Evolutionary conservation across 2,113 vertebrate species (phyloP), one percentile per base, ranked within the genome.

Genomic region (Drymodes brunneopygia): DNA sequence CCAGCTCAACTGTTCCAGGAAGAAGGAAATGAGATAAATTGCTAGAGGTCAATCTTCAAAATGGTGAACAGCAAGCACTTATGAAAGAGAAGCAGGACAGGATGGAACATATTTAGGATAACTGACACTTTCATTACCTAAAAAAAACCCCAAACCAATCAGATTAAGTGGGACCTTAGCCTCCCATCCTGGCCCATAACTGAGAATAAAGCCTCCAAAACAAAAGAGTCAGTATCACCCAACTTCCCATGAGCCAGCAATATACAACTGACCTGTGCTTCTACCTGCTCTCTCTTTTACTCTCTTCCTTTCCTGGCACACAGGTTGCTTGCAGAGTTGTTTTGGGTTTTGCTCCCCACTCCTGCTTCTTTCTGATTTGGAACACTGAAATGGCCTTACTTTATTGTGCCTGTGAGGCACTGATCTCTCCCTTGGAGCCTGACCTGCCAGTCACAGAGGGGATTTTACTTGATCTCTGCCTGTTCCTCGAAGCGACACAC

Each of bases 171-270:
- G 10, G 4, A 28, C 3, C 3, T 3, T 7, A 1, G 40, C 6
- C 4, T 9, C 9, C 11, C 4, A 35, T 54, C 17, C 29, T 22
- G 7, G 0, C 2, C 4, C 1, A 3, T 12, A 28, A 1, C 0
- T 2, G 2, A 38, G 2, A 4, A 40, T 0, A 31, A 35, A 71
- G 2, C 0, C 4, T 17, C 6, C 21, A 45, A 5, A 7, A 3
- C 5, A 47, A 1, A 48, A n/a, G 0, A 17, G 0, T 10, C 5
- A 11, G 3, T 1, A 10, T 10, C 1, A 50, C 0, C 1, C 2
- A 10, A 1, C 0, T 13, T 15, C 6, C 4, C 4, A 42, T 35
- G 54, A 16, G 4, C 10, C 29, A 67, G 9, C 3, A 60, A 82
- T 1, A 31, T 6, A 15, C 0, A 53, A 18, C 3, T 60, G 3